These are phyloP conservation scores for Ailurus styani DNA, from an alignment of 2,113 vertebrate species.

Conservation along the genomic window DNA sequence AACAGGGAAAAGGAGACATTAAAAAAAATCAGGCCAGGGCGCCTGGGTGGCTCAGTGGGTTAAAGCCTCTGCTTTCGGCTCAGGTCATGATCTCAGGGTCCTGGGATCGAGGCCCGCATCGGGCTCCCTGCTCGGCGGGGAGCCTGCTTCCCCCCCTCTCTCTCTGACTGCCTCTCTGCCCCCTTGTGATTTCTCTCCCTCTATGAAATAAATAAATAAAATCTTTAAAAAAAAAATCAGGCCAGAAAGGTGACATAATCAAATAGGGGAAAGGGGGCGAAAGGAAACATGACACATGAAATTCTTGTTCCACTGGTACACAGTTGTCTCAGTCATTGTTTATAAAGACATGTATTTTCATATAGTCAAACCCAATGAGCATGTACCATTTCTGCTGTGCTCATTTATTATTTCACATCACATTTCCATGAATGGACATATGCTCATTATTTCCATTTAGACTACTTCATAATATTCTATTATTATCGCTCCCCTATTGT, in stretches of 20 bases:
- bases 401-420: conserved; percentile 30
- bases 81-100: too few species aligned
- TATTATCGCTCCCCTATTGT: conserved; percentile 39
- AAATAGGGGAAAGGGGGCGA: background rate
- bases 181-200: too few species aligned
- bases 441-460: conserved; percentile 55
- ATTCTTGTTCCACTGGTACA: background rate
- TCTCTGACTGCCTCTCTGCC: too few species aligned
- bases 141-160: too few species aligned
- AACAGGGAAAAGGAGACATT: background rate
- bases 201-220: too few species aligned
- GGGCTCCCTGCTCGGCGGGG: too few species aligned
- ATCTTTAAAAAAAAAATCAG: background rate
- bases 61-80: too few species aligned
- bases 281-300: background rate
- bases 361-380: background rate
- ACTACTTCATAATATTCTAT: conserved; percentile 28
- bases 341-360: conserved; percentile 20
- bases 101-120: too few species aligned
- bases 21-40: background rate
- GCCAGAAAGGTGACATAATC: background rate
- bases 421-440: conserved; percentile 22
- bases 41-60: too few species aligned
- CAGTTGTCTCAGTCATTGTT: background rate
- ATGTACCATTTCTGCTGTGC: background rate